Evolutionary conservation across 2,113 vertebrate genomes (phyloP), one percentile per base, ranked within the genome.

Genomic region (Macrotis lagotis): DNA sequence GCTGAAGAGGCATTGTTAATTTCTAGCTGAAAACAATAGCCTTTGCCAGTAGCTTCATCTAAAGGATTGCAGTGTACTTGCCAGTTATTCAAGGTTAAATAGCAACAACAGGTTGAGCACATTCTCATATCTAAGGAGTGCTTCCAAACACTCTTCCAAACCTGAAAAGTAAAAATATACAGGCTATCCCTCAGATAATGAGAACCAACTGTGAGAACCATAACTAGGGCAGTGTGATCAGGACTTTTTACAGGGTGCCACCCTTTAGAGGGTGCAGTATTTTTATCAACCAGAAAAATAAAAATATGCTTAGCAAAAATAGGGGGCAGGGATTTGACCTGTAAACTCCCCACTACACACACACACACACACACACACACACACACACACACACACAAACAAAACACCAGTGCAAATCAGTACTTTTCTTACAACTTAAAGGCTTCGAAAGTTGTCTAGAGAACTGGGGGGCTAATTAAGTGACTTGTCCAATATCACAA

Each of bases 51-150:
- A 88, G 14, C 47, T 51, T 53, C 59, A 53, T 47, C 48, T 88
- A 47, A 88, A 83, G 55, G 91, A 90, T 28, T n/a, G 1, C 2
- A 49, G 12, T n/a, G 4, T 90, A 50, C 53, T 51, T 28, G 48
- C 49, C n/a, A 48, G 26, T 9, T 47, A 59, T 92, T 96, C 83
- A 66, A 96, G 95, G 51, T 83, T 44, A 83, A 83, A 83, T 83
- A 83, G 5, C n/a, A 37, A 83, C 37, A 19, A n/a, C 37, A 74
- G 16, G 66, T n/a, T 74, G 14, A 37, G 66, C n/a, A 83, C 19
- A 44, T 1, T 83, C 66, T 83, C n/a, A 83, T 44, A 44, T 24
- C 49, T 51, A 2, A 31, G 24, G 31, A 50, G 3, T 25, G 48
- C 10, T 37, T 50, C n/a, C 6, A 47, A 8, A 28, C 12, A 55